Base-by-base conservation (phyloP, 2,888 invertebrate genomes). In the Scelioninae gen. 2 region DNA sequence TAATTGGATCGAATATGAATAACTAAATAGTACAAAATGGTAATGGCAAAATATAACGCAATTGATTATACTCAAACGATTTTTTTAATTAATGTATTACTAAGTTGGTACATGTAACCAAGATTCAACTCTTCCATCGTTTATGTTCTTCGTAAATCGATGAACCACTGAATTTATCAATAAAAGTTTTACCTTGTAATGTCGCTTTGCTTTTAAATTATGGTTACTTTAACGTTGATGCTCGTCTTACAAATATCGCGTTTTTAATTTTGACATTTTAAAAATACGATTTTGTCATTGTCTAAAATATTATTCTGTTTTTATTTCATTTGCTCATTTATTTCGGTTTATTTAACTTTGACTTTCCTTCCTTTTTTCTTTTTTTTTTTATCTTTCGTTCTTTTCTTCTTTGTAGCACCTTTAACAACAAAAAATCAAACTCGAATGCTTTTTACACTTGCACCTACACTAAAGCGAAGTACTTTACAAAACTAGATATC, bases 381-480 rank as follows among this genome's bases (percentile, higher is more conserved):
- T n/a, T n/a, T n/a, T n/a, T n/a, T n/a, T n/a, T n/a, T n/a, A n/a
- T n/a, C n/a, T n/a, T n/a, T n/a, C n/a, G n/a, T n/a, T n/a, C n/a
- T n/a, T n/a, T n/a, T n/a, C n/a, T n/a, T n/a, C n/a, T n/a, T n/a
- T n/a, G n/a, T n/a, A n/a, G n/a, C n/a, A n/a, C n/a, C n/a, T n/a
- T n/a, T n/a, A n/a, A n/a, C n/a, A n/a, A n/a, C n/a, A n/a, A n/a
- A n/a, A n/a, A n/a, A n/a, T n/a, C n/a, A n/a, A n/a, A n/a, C n/a
- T n/a, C n/a, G n/a, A n/a, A n/a, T n/a, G n/a, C n/a, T n/a, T n/a
- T n/a, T n/a, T n/a, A n/a, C n/a, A 25, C 6, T 25, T 25, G 48
- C 46, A 57, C 55, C 65, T 65, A 65, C 65, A 57, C 48, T 57
- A 48, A 65, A 65, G 65, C 65, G 57, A 57, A 57, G 39, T 67